Evolutionary conservation across 2,113 vertebrate species (phyloP), one percentile per base, ranked within the genome.

Genomic region (Cynopterus brachyotis): DNA sequence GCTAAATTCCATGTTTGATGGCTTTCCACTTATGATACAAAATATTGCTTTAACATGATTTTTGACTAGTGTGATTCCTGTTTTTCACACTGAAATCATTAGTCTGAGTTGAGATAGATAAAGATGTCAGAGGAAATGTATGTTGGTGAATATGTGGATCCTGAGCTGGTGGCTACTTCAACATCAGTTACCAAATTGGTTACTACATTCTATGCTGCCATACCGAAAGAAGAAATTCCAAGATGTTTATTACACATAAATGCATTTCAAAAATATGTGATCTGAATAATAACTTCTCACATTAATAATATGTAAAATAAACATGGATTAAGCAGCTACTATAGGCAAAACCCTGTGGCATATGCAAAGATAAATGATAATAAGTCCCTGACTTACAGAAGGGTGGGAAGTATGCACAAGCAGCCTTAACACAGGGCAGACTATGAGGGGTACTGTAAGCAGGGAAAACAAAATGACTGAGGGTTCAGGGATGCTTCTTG

Each of bases 1-100:
- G 16, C 42, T 84, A 64, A 84, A 91, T 76, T 96, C 45, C 19
- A 57, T 55, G 35, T 76, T 92, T 83, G n/a, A 96, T 88, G 15
- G 20, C 10, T 55, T 94, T 40, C 20, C 10, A 40, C 24, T 89
- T 93, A 53, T 9, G 17, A 62, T 66, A 37, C 47, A 91, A 73
- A 93, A 91, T 75, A 81, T 10, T 57, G 19, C 59, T 45, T 55
- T 70, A 62, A 59, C 5, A 30, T 30, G 45, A 90, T 57, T 62
- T 93, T 66, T 47, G 30, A 20, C 53, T 40, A 26, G 24, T 87
- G 12, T 59, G 26, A 60, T 35, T 94, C 50, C 80, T 90, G n/a
- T 35, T 84, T 42, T 85, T 32, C 24, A 57, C 24, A 76, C 15
- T 78, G 3, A 42, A 89, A 30, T 75, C 60, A 28, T 9, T 89